A percentile compares a stretch with the other conserved stretches of the same genome.
These are phyloP conservation scores for Micoletzkya japonica DNA, from an alignment of 2,888 invertebrate species.

Conservation along the genomic window DNA sequence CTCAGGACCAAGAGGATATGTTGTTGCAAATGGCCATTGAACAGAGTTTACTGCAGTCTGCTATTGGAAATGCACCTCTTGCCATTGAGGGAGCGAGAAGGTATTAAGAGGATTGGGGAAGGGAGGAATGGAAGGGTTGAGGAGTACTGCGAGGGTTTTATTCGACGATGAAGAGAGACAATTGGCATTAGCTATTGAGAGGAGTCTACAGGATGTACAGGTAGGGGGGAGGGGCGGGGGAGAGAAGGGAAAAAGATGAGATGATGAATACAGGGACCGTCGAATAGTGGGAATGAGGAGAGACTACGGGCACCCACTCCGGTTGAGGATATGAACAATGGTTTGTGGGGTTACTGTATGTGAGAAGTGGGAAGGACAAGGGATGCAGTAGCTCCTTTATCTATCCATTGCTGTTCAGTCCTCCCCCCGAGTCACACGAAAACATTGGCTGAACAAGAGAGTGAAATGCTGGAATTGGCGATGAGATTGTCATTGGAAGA, in stretches of 20 bases:
- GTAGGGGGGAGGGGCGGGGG: background rate
- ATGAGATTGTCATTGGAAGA: constrained; percentile 15
- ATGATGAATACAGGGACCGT: background rate
- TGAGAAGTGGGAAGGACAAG: too few relatives aligned
- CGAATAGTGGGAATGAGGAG: background rate
- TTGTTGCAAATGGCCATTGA: constrained; percentile 49
- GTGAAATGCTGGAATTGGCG: constrained; percentile 20
- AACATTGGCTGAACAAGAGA: too few relatives aligned
- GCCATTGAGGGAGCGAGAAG: background rate
- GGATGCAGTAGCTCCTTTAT: too few relatives aligned
- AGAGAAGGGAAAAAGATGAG: background rate
- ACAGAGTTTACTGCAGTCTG: constrained; percentile 40
- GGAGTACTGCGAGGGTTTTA: background rate
- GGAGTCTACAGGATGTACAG: constrained; percentile 26
- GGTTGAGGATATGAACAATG: too few relatives aligned
- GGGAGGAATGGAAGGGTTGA: background rate
- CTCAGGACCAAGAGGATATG: constrained; percentile 44
- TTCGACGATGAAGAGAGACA: constrained; percentile 25
- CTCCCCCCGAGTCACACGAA: too few relatives aligned
- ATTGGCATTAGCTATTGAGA: constrained; percentile 20
- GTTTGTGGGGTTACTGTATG: background rate
- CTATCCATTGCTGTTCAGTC: too few relatives aligned
- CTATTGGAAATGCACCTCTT: constrained; percentile 7
- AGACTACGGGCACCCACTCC: background rate
- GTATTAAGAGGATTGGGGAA: background rate